Base-by-base conservation (phyloP, 2,888 invertebrate species). In the Drosophila pegasa region DNA sequence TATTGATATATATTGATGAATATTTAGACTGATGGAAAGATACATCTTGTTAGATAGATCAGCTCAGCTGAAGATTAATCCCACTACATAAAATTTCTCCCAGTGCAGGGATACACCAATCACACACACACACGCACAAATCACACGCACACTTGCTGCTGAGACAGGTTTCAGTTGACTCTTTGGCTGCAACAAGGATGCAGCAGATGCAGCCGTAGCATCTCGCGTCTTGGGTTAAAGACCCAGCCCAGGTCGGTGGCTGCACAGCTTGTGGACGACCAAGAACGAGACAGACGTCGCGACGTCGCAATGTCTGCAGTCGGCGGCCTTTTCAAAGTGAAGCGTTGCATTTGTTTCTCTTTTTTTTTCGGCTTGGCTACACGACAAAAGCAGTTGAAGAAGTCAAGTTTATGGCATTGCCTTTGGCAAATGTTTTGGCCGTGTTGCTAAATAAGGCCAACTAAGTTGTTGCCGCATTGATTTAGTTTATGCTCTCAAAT, bases 251-350 rank as follows among this genome's bases (percentile, higher is more conserved):
- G 51, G 40, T 18, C 47, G 41, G 12, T 31, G n/a, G 27, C n/a
- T 12, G 18, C 29, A 16, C 14, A 35, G 33, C 33, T 55, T 3
- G 7, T 6, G 47, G 40, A 18, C 54, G 31, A n/a, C 10, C 14
- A 7, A 7, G 41, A 9, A 22, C 43, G 38, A 9, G 61, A 71
- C 66, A 51, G 54, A 18, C 51, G 60, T 51, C 41, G 80, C 45
- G 45, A 18, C 45, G 85, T 79, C 85, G 70, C 70, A 56, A 29
- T 79, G 84, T 84, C 83, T 84, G 84, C 75, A 77, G 71, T 63
- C 80, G 83, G 80, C 83, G 85, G 85, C 62, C 52, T 72, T 67
- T 82, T 84, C 85, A 83, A 83, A 83, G 83, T 52, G 56, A 73
- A 71, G 40, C 45, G 18, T 51, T 51, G 41, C 47, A 41, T 57